These are phyloP conservation scores for Argya squamiceps DNA, from an alignment of 2,797 vertebrate genomes.

Conservation along the genomic window DNA sequence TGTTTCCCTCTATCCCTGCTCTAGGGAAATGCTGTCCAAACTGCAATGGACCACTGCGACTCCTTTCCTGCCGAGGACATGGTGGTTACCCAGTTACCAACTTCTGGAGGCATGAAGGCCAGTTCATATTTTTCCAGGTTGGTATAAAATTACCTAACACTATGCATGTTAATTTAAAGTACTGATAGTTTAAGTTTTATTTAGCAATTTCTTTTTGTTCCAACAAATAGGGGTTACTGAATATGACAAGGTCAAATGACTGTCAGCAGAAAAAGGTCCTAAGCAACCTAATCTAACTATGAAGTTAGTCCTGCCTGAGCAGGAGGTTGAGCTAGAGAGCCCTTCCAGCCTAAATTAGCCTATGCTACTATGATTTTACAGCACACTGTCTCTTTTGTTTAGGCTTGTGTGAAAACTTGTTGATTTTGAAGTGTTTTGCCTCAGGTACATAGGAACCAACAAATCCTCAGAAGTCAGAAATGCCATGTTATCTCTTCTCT, in stretches of 20 bases:
- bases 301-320: not conserved
- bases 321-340: not conserved
- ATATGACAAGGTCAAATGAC: not conserved
- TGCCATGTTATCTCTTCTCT: not conserved
- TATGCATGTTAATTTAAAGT: not conserved
- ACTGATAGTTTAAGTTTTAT: not conserved
- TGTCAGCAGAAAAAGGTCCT: not conserved
- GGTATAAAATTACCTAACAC: not conserved
- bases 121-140: constrained; percentile 85
- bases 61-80: constrained; percentile 79
- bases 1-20: not conserved
- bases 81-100: constrained; percentile 85
- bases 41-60: constrained; percentile 74
- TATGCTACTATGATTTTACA: not conserved
- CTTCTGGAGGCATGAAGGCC: constrained; percentile 83
- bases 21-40: constrained; percentile 80
- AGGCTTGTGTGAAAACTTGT: not conserved
- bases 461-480: not conserved
- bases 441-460: not conserved
- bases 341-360: not conserved
- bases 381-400: not conserved
- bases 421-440: not conserved
- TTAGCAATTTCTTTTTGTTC: not conserved
- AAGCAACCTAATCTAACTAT: not conserved
- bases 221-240: not conserved